Conservation (phyloP, 2,888 invertebrate species). For the Eurytoma adleriae region DNA sequence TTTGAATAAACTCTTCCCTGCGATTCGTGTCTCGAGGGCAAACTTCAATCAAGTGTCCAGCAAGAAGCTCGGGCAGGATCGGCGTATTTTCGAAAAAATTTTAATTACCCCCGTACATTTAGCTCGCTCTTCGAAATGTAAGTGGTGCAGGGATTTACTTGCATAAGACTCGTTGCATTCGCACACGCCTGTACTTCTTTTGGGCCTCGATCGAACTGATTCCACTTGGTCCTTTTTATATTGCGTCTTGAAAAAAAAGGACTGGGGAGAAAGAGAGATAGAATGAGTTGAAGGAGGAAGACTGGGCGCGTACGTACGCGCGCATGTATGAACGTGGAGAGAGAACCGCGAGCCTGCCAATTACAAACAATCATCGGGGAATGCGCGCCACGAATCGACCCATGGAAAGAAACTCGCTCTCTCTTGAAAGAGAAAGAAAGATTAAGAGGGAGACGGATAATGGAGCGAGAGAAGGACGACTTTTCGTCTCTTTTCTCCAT, state of each 20-base stretch:
- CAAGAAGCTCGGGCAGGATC: not conserved
- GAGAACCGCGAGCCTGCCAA: slow-evolving; percentile 42
- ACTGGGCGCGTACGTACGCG: not conserved
- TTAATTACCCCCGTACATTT: not conserved
- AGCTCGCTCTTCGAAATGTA: not conserved
- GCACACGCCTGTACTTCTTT: not conserved
- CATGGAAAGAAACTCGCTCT: slow-evolving; percentile 49
- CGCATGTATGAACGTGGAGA: not conserved
- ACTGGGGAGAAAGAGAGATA: not conserved
- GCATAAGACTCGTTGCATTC: slow-evolving; percentile 8
- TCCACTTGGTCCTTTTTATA: not conserved
- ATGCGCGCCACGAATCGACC: slow-evolving; percentile 52
- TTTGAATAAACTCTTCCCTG: not conserved
- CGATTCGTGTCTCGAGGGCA: not conserved
- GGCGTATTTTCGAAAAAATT: not conserved
- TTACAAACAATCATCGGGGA: slow-evolving; percentile 55
- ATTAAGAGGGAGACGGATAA: slow-evolving; percentile 6
- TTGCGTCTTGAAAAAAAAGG: not conserved
- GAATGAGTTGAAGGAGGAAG: not conserved
- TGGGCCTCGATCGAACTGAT: slow-evolving; percentile 3
- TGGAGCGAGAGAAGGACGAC: slow-evolving; percentile 22
- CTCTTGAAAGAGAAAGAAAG: slow-evolving; percentile 17
- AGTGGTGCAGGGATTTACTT: slow-evolving; percentile 19
- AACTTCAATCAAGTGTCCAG: not conserved
- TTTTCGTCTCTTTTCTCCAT: slow-evolving; percentile 46